Evolutionary conservation across 2,113 vertebrate genomes (phyloP).

Genomic region (Nyctereutes procyonoides): DNA sequence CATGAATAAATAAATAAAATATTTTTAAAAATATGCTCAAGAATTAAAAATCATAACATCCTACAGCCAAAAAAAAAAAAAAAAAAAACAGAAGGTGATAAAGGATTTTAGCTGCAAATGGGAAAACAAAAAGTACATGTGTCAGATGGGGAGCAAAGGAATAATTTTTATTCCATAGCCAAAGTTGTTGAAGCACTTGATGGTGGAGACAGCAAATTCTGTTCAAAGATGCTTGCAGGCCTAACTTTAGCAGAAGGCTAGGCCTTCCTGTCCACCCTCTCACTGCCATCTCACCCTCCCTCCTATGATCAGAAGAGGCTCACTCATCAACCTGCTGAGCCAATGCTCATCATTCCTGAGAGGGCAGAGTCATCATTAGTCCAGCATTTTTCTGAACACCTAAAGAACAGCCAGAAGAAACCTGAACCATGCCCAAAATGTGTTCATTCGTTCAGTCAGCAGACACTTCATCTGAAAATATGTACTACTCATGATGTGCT

Average conservation of each 20-base stretch:
- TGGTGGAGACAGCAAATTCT: not conserved
- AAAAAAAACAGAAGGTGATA: not conserved
- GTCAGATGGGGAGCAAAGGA: not conserved
- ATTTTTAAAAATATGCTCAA: not conserved
- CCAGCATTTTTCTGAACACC: not conserved
- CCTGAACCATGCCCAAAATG: not conserved
- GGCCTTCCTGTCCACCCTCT: not conserved
- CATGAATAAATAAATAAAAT: too few relatives aligned
- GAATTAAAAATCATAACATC: not conserved
- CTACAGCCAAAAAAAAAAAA: not conserved
- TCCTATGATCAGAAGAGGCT: not conserved
- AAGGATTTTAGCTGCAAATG: slow-evolving; percentile 16
- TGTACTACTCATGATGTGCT: not conserved
- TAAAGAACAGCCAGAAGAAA: not conserved
- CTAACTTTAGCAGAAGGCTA: not conserved
- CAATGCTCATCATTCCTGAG: not conserved
- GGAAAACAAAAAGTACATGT: not conserved
- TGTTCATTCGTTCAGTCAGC: not conserved
- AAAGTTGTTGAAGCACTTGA: not conserved
- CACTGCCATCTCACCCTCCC: not conserved
- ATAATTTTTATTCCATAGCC: not conserved
- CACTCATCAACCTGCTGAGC: not conserved
- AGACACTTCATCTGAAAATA: not conserved
- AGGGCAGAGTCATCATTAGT: not conserved
- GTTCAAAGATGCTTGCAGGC: not conserved